Evolutionary conservation across 2,113 vertebrate species (phyloP).

Genomic region (Calypte anna): DNA sequence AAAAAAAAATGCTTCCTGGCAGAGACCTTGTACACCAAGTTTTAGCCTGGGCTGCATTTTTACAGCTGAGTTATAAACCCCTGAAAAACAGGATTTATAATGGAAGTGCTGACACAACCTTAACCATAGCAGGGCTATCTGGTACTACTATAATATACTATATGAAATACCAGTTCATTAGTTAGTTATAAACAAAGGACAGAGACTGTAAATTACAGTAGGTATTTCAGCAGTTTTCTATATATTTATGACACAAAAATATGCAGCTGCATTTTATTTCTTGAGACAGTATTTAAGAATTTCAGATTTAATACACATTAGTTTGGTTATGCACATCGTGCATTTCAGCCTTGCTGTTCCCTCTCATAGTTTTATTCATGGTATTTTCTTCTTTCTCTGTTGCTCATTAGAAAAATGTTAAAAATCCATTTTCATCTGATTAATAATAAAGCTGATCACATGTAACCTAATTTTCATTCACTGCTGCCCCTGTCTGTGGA

Average conservation of each 20-base stretch:
- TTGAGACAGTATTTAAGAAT: slow-evolving; percentile 75
- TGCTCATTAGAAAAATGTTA: slow-evolving; percentile 98
- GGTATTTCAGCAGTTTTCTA: slow-evolving; percentile 73
- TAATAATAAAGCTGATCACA: slow-evolving; percentile 99
- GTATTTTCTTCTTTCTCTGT: slow-evolving; percentile 86
- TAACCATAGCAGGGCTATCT: slow-evolving; percentile 47
- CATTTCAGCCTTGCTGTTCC: slow-evolving; percentile 53
- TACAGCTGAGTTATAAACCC: slow-evolving; percentile 74
- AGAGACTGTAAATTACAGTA: slow-evolving; percentile 76
- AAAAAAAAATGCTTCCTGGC: slow-evolving; percentile 56
- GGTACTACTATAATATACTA: slow-evolving; percentile 72
- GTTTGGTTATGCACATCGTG: slow-evolving; percentile 62
- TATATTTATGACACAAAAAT: slow-evolving; percentile 74
- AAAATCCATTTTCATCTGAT: slow-evolving; percentile 99
- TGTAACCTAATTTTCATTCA: slow-evolving; percentile 99
- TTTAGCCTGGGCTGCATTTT: slow-evolving; percentile 73
- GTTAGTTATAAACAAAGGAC: slow-evolving; percentile 81
- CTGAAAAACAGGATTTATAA: slow-evolving; percentile 76
- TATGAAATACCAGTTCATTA: slow-evolving; percentile 75
- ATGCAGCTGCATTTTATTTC: slow-evolving; percentile 75
- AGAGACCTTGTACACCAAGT: slow-evolving; percentile 64
- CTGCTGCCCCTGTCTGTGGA: slow-evolving; percentile 93
- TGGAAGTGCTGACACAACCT: slow-evolving; percentile 66
- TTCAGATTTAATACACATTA: slow-evolving; percentile 72
- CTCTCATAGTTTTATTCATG: slow-evolving; percentile 73